Conservation (phyloP, 1,140 invertebrate genomes). For the Scylla paramamosain region DNA sequence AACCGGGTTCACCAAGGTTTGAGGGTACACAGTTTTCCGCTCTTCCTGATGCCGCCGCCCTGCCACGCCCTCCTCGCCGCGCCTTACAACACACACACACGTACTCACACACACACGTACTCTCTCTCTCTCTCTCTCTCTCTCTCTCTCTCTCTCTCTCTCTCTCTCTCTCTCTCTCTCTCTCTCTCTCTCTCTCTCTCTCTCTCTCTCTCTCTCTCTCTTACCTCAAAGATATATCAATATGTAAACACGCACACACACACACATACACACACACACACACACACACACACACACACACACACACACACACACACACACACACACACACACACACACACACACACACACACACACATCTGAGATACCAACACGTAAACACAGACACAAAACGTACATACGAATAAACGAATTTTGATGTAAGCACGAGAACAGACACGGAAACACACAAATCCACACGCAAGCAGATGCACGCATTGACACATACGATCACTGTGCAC, state of each 20-base stretch:
- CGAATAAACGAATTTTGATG: neutral
- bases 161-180: too few species aligned
- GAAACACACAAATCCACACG: neutral
- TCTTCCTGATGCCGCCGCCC: too few species aligned
- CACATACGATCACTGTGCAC: neutral
- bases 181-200: neutral
- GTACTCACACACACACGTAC: constrained; percentile 22
- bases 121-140: neutral
- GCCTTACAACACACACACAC: constrained; percentile 4
- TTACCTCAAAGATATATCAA: neutral
- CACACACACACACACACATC: neutral
- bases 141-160: too few species aligned
- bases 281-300: constrained; percentile 25
- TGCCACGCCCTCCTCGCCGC: too few species aligned
- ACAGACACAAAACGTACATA: constrained; percentile 28
- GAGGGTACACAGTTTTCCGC: too few species aligned
- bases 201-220: neutral
- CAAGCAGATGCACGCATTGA: neutral
- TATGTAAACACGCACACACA: neutral
- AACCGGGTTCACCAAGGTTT: too few species aligned
- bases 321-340: neutral
- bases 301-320: neutral
- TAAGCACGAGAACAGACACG: neutral
- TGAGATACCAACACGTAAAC: neutral
- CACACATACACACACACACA: constrained; percentile 14